Percentiles rank a stretch among this genome's conserved stretches.
phyloP scores from a whole-genome alignment of 2,113 vertebrate species.

The Bagarius yarrelli region DNA sequence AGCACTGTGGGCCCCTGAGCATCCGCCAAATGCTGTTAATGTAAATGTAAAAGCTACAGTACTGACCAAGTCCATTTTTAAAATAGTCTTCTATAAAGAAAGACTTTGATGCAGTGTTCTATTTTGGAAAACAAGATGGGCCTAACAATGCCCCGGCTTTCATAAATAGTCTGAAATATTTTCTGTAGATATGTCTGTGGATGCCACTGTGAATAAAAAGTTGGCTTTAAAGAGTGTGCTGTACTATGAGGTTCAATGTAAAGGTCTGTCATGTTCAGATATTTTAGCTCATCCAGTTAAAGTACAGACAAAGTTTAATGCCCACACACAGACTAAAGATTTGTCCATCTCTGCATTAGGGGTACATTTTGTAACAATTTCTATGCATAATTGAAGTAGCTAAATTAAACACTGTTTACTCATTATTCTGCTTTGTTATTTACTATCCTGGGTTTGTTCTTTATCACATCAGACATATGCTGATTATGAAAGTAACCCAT shows the following conservation, averaged over 20 bases:
- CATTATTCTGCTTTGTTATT: background rate
- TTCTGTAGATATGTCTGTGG: too few species aligned
- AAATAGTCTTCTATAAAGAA: too few species aligned
- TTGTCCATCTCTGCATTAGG: background rate
- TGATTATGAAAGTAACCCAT: conserved; percentile 93
- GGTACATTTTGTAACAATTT: background rate
- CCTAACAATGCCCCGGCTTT: too few species aligned
- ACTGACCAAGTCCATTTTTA: too few species aligned
- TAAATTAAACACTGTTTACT: background rate
- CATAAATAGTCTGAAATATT: too few species aligned
- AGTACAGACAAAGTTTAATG: background rate
- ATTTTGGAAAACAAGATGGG: too few species aligned
- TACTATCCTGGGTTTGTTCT: background rate
- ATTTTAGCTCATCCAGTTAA: background rate
- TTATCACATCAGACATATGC: conserved; percentile 81
- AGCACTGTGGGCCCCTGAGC: too few species aligned
- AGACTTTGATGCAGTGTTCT: too few species aligned
- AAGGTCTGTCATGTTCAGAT: background rate
- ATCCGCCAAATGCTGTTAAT: too few species aligned
- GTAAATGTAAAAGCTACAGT: too few species aligned
- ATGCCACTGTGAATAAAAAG: too few species aligned
- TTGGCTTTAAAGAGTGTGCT: background rate
- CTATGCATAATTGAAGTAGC: background rate
- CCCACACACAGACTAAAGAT: background rate
- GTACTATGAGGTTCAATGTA: background rate